A percentile compares a stretch with the other conserved stretches of the same genome.
phyloP scores from a whole-genome alignment of 2,113 vertebrate genomes.

The Platichthys flesus region DNA sequence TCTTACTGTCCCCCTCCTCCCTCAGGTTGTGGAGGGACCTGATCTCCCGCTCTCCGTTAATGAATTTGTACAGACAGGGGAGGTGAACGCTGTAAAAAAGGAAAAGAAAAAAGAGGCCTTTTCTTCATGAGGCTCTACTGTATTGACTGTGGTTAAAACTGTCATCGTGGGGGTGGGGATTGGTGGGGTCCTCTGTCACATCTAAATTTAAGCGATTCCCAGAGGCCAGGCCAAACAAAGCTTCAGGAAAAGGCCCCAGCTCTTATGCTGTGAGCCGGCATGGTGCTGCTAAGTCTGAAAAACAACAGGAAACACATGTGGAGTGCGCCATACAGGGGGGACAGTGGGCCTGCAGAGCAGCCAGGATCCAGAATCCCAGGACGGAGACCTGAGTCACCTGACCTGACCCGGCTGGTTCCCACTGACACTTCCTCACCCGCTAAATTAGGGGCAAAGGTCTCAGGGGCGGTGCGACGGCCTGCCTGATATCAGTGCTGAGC shows the following conservation, averaged over 20 bases:
- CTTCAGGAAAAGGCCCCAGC: conserved; percentile 86
- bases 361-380: conserved; percentile 56
- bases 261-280: conserved; percentile 71
- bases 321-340: conserved; percentile 76
- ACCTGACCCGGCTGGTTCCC: conserved; percentile 59
- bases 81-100: background rate
- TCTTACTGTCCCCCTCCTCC: background rate
- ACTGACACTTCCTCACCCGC: conserved; percentile 78
- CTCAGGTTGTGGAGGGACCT: background rate
- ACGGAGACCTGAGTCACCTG: conserved; percentile 36
- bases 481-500: conserved; percentile 62
- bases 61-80: conserved; percentile 18
- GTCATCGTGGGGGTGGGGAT: conserved; percentile 3
- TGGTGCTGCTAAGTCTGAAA: conserved; percentile 69
- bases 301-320: conserved; percentile 97
- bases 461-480: conserved; percentile 28
- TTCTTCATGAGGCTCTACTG: conserved; percentile 56
- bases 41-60: conserved; percentile 23
- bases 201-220: conserved; percentile 87
- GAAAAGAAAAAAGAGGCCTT: background rate
- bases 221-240: conserved; percentile 86
- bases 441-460: conserved; percentile 55
- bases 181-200: conserved; percentile 38
- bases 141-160: conserved; percentile 59
- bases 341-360: conserved; percentile 41